Evolutionary conservation across 2,113 vertebrate genomes (phyloP).

Genomic region (Phodopus roborovskii): DNA sequence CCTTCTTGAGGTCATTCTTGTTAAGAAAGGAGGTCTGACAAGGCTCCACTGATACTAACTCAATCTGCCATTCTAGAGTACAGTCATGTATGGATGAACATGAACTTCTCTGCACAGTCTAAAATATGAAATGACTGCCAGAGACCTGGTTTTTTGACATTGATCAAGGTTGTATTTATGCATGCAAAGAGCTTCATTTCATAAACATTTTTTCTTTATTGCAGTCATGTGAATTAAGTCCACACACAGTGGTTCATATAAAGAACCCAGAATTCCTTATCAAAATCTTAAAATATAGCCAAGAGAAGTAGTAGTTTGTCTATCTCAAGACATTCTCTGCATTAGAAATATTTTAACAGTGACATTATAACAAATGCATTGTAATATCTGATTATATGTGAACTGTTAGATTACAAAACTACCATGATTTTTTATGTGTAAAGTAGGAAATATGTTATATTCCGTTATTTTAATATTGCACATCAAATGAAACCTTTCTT

Average conservation of each 20-base stretch:
- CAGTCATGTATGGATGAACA: slow-evolving; percentile 22
- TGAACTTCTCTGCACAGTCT: slow-evolving; percentile 45
- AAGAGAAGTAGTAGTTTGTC: background rate
- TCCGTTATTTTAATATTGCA: background rate
- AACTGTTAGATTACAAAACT: background rate
- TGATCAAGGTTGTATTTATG: slow-evolving; percentile 68
- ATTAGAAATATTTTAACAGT: background rate
- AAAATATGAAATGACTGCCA: slow-evolving; percentile 57
- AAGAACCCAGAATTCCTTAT: slow-evolving; percentile 15
- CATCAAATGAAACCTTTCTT: background rate
- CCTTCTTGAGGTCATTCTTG: slow-evolving; percentile 65
- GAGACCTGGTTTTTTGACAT: slow-evolving; percentile 63
- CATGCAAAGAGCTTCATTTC: slow-evolving; percentile 35
- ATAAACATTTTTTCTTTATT: slow-evolving; percentile 58
- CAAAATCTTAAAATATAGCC: slow-evolving; percentile 50
- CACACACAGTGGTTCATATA: background rate
- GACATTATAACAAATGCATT: slow-evolving; percentile 11
- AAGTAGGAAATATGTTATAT: slow-evolving; percentile 39
- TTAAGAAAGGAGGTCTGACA: slow-evolving; percentile 67
- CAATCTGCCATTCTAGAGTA: slow-evolving; percentile 60
- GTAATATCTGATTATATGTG: background rate
- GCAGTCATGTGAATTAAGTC: slow-evolving; percentile 47
- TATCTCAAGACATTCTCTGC: background rate
- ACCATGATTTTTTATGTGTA: background rate
- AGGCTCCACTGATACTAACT: slow-evolving; percentile 63